These are phyloP conservation scores for Chamaedrilus cognettii DNA, from an alignment of 2,888 invertebrate genomes.

Conservation along the genomic window DNA sequence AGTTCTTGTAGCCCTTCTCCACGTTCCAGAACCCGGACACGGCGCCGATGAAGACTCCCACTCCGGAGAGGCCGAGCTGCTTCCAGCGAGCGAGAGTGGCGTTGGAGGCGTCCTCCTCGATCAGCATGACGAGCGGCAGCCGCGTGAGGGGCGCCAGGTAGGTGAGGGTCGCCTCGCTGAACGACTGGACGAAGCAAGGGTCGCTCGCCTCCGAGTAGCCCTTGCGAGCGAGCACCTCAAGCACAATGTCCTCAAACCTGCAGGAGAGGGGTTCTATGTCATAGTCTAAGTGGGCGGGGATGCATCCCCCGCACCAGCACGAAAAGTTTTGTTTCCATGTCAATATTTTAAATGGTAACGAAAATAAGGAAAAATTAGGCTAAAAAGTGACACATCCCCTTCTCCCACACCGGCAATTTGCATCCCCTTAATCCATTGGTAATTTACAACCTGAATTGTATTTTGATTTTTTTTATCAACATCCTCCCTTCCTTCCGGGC, in stretches of 20 bases:
- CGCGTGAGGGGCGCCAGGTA: slow-evolving; percentile 18
- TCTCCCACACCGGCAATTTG: too few relatives aligned
- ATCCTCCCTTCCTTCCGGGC: slow-evolving; percentile 27
- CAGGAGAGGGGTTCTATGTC: too few relatives aligned
- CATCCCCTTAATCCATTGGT: too few relatives aligned
- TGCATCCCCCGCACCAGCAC: too few relatives aligned
- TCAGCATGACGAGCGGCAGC: slow-evolving; percentile 26
- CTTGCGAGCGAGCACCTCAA: slow-evolving; percentile 22
- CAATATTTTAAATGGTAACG: too few relatives aligned
- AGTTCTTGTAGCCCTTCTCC: neutral
- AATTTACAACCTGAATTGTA: too few relatives aligned
- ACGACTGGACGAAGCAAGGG: slow-evolving; percentile 36
- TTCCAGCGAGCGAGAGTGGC: neutral
- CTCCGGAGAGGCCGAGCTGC: neutral
- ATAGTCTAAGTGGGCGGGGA: too few relatives aligned
- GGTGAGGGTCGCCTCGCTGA: slow-evolving; percentile 24
- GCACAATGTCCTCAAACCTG: slow-evolving; percentile 33
- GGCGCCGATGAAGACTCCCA: neutral
- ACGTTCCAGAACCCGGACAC: slow-evolving; percentile 24
- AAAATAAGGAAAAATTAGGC: too few relatives aligned
- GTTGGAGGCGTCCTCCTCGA: neutral
- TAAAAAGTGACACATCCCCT: too few relatives aligned
- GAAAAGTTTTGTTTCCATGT: too few relatives aligned
- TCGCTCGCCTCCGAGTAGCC: slow-evolving; percentile 25
- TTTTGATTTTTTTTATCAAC: too few relatives aligned